Conservation (phyloP, 2,888 invertebrate species). For the Caenorhabditis zanzibari region DNA sequence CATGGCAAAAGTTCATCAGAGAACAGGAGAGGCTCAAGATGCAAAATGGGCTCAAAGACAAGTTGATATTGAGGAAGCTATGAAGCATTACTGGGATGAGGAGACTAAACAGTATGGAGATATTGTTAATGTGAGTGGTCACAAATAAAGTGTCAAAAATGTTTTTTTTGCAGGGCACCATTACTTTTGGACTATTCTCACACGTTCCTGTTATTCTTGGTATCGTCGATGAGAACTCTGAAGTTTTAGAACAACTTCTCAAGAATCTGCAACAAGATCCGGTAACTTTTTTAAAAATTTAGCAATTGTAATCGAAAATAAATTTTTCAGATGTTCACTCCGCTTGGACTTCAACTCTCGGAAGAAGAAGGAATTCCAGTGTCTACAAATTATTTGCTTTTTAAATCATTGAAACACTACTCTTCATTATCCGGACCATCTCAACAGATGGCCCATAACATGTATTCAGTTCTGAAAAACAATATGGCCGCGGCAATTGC, state of each 20-base stretch:
- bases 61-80: background rate
- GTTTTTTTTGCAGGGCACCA: conserved; percentile 25
- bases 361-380: conserved; percentile 38
- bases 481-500: conserved; percentile 63
- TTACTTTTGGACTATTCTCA: background rate
- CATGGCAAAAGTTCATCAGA: conserved; percentile 22
- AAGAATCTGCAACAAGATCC: conserved; percentile 31
- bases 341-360: conserved; percentile 25
- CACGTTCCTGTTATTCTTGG: conserved; percentile 42
- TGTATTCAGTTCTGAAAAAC: conserved; percentile 65
- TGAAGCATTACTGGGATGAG: conserved; percentile 34
- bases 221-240: background rate
- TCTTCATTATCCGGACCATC: conserved; percentile 42
- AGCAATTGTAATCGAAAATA: background rate
- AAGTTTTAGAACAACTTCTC: conserved; percentile 12
- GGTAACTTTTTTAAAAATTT: conserved; percentile 3
- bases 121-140: conserved; percentile 24
- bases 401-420: conserved; percentile 44
- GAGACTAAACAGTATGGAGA: conserved; percentile 32
- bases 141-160: background rate
- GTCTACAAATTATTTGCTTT: conserved; percentile 41
- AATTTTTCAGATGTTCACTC: conserved; percentile 39
- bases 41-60: conserved; percentile 16
- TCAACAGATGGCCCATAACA: conserved; percentile 52
- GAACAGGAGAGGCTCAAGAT: background rate